Percentiles rank a stretch among this genome's conserved stretches.
Conservation (phyloP, 2,113 vertebrate species). For the Gallinago jamesoni region DNA sequence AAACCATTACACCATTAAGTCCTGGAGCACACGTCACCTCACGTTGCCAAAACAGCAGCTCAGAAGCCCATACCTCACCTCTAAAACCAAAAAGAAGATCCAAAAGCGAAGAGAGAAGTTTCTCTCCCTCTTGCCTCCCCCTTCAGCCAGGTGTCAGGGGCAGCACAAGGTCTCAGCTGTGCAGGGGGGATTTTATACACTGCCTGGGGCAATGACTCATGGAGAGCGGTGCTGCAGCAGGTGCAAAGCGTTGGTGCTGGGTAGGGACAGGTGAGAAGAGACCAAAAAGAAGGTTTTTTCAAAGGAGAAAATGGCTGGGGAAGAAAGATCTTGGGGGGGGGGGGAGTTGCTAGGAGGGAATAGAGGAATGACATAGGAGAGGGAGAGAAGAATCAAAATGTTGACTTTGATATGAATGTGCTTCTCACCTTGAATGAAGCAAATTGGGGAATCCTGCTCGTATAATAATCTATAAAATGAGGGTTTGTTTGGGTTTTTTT, state of each 20-base stretch:
- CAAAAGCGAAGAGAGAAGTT: accelerated
- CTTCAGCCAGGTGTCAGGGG: accelerated
- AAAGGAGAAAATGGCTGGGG: neutral
- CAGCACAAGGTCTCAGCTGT: accelerated
- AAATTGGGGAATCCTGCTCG: neutral
- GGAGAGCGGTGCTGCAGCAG: neutral
- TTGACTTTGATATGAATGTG: neutral
- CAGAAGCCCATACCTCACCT: neutral
- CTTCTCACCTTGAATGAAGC: too few species aligned
- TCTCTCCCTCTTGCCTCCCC: accelerated
- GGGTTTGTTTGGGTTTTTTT: neutral
- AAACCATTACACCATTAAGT: neutral
- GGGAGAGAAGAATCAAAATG: neutral
- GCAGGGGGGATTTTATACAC: neutral
- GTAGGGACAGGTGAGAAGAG: neutral
- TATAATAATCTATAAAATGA: neutral
- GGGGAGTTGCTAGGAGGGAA: neutral
- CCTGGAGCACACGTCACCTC: accelerated
- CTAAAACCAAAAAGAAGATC: neutral
- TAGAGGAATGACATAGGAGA: neutral
- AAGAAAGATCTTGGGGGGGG: too few species aligned
- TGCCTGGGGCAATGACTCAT: neutral
- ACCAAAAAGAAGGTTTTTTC: neutral
- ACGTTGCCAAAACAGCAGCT: accelerated
- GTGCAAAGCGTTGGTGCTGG: neutral